Conservation (phyloP, 2,888 invertebrate genomes). For the Drosophila demipolita region DNA sequence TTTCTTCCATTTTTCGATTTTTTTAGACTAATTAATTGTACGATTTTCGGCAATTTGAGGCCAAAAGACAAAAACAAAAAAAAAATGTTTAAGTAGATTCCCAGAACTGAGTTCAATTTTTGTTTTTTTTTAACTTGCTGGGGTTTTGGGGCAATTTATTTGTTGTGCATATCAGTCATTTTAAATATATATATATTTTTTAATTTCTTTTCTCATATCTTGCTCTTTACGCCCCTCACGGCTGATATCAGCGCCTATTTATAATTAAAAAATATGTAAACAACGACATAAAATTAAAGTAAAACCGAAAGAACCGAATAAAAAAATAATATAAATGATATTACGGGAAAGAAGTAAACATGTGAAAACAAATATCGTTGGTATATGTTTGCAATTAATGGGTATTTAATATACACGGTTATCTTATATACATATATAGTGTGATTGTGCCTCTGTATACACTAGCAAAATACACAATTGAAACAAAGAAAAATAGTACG, state of each 20-base stretch:
- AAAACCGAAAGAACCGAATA: constrained; percentile 1
- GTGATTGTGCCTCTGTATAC: constrained; percentile 16
- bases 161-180: constrained; percentile 18
- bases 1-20: neutral
- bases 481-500: constrained; percentile 9
- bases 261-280: constrained; percentile 61
- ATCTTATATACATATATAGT: constrained; percentile 10
- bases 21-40: constrained; percentile 21
- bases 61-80: constrained; percentile 9
- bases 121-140: neutral
- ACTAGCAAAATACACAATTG: constrained; percentile 23
- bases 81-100: constrained; percentile 27
- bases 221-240: neutral
- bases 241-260: constrained; percentile 53
- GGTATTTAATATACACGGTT: constrained; percentile 15
- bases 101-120: constrained; percentile 8
- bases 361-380: constrained; percentile 27
- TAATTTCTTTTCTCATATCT: neutral
- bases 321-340: constrained; percentile 8
- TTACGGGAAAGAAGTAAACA: constrained; percentile 21
- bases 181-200: constrained; percentile 10
- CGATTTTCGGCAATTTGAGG: constrained; percentile 28
- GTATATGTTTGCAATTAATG: constrained; percentile 4
- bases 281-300: constrained; percentile 39
- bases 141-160: constrained; percentile 20